Percentiles rank a stretch among this genome's conserved stretches.
Conservation (phyloP, 2,797 vertebrate genomes). For the Coilia nasus region DNA sequence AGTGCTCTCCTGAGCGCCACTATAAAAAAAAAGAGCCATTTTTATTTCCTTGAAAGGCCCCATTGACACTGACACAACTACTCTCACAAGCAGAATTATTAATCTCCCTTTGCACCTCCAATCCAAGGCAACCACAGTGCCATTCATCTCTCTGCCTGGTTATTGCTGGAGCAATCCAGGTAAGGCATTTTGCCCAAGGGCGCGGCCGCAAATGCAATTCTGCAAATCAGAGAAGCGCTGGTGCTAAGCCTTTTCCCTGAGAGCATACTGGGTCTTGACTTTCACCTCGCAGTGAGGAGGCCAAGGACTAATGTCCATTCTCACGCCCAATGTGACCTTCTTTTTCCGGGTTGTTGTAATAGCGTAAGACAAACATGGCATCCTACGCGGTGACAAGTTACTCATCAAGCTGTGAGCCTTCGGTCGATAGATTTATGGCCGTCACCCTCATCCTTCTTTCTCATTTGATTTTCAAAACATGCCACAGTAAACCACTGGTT, state of each 20-base stretch:
- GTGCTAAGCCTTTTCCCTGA: constrained; percentile 29
- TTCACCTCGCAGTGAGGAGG: neutral
- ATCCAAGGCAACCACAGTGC: constrained; percentile 26
- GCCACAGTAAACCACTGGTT: neutral
- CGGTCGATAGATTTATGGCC: neutral
- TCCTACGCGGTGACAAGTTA: neutral
- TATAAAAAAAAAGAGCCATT: constrained; percentile 28
- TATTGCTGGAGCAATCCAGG: constrained; percentile 42
- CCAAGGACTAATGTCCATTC: neutral
- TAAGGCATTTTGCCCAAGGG: constrained; percentile 49
- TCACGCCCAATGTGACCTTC: neutral
- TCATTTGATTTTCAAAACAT: constrained; percentile 7
- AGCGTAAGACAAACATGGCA: neutral
- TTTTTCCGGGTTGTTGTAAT: neutral
- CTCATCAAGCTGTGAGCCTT: neutral
- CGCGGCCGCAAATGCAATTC: constrained; percentile 49
- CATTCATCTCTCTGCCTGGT: constrained; percentile 38
- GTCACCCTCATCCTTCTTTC: neutral
- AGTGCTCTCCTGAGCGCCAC: neutral
- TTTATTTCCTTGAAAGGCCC: constrained; percentile 26
- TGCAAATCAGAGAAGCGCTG: constrained; percentile 32
- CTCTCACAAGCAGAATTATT: constrained; percentile 30
- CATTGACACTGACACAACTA: constrained; percentile 15
- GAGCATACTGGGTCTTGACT: neutral
- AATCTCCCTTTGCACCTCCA: constrained; percentile 28